Evolutionary conservation across 2,888 invertebrate genomes (phyloP), one percentile per base, ranked within the genome.

Genomic region (Eueremaeus valkanovi): DNA sequence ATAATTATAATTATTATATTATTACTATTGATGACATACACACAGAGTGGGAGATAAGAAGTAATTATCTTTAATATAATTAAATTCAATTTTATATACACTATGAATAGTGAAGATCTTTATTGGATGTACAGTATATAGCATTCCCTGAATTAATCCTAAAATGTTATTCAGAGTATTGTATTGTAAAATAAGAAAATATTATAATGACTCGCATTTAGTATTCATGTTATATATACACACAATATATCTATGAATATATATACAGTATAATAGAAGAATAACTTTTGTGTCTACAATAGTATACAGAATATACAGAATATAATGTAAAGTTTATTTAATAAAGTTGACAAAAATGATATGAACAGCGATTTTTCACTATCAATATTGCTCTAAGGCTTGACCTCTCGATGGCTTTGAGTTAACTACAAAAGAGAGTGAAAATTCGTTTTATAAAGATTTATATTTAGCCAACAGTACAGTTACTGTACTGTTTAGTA

Each of bases 291-390:
- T 70, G 70, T 24, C 33, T 21, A 33, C 29, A 63, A 63, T 18
- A 63, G 27, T 58, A 58, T 24, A 27, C 29, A 36, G 16, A 31
- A 29, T 29, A 58, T 55, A 24, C 21, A 8, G 16, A 33, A 36
- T 16, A 42, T 42, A 42, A 42, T 70, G 70, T 70, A 70, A 42
- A 70, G 16, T 70, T 70, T 70, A 70, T 70, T 70, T 45, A 70
- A 70, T 70, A 70, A 70, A 42, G 42, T 68, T 40, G 40, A 45
- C 70, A 70, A 70, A 70, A 70, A 42, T 27, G 45, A 70, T 40
- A 24, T 45, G 70, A 70, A 70, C 70, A 70, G 45, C 40, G 70
- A 70, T 70, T 70, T 42, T 42, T 27, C 27, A 42, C 29, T 66
- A 16, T 27, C 40, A 16, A 42, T 42, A 27, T 70, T 70, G 70